These are phyloP conservation scores for Ailurus styani DNA, from an alignment of 2,113 vertebrate species.

Conservation along the genomic window DNA sequence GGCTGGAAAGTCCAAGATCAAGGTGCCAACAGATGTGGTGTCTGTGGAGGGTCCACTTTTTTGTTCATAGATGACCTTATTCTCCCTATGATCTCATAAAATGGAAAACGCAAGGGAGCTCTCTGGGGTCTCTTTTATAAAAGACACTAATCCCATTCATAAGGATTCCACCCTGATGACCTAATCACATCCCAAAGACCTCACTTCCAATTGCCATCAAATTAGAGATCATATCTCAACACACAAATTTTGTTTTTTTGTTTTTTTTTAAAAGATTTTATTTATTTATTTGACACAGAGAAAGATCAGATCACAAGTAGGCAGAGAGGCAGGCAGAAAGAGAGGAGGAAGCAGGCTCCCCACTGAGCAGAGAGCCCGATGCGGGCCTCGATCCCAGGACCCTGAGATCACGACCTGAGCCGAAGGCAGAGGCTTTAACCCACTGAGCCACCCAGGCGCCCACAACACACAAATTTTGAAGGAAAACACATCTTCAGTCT, in stretches of 20 bases:
- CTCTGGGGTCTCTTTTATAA: neutral
- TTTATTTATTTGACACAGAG: no score
- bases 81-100: neutral
- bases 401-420: no score
- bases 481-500: neutral
- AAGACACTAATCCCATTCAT: neutral
- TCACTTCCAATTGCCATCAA: neutral
- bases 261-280: no score
- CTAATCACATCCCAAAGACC: neutral
- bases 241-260: no score
- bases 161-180: neutral
- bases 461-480: no score
- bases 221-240: neutral
- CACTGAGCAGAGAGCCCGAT: no score
- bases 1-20: neutral
- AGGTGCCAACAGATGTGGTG: neutral
- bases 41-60: neutral
- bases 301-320: no score
- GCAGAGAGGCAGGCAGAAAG: no score
- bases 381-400: no score
- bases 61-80: neutral
- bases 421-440: no score
- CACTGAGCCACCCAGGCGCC: no score
- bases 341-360: no score
- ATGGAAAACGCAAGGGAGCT: neutral